These are phyloP conservation scores for Archivesica marissinica DNA, from an alignment of 1,140 invertebrate genomes.

Conservation along the genomic window DNA sequence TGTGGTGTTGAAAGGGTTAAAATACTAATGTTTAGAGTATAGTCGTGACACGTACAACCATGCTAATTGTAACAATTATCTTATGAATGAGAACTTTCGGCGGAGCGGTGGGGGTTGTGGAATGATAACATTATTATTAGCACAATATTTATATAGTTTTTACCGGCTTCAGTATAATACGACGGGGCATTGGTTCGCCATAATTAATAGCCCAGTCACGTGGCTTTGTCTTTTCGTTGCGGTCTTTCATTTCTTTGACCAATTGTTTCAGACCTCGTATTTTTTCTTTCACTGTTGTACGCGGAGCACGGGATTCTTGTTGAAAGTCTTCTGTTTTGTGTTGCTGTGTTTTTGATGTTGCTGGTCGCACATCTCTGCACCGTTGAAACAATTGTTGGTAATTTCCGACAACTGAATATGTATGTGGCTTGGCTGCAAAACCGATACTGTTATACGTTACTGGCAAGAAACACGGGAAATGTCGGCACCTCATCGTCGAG, in stretches of 20 bases:
- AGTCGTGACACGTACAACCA: background rate
- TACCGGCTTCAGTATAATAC: constrained; percentile 69
- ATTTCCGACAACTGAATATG: constrained; percentile 50
- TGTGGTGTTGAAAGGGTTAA: too few relatives aligned
- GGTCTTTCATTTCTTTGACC: constrained; percentile 67
- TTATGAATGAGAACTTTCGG: too few relatives aligned
- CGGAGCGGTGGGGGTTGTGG: background rate
- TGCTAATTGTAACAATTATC: background rate
- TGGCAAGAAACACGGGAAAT: constrained; percentile 61
- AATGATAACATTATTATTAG: background rate
- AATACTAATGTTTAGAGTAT: background rate
- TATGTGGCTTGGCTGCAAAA: constrained; percentile 42
- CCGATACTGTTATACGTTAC: constrained; percentile 50
- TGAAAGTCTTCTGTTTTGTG: background rate
- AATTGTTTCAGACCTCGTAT: constrained; percentile 67
- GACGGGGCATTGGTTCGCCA: constrained; percentile 62
- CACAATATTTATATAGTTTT: constrained; percentile 18
- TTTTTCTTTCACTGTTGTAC: constrained; percentile 63
- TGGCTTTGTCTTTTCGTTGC: constrained; percentile 67
- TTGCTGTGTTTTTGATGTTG: constrained; percentile 26
- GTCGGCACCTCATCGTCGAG: constrained; percentile 11
- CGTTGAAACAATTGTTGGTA: constrained; percentile 34
- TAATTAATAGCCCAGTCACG: constrained; percentile 72
- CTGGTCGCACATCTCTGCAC: constrained; percentile 39
- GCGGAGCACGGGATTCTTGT: constrained; percentile 10